Evolutionary conservation across 2,113 vertebrate species (phyloP).

Genomic region (Girardinichthys multiradiatus): DNA sequence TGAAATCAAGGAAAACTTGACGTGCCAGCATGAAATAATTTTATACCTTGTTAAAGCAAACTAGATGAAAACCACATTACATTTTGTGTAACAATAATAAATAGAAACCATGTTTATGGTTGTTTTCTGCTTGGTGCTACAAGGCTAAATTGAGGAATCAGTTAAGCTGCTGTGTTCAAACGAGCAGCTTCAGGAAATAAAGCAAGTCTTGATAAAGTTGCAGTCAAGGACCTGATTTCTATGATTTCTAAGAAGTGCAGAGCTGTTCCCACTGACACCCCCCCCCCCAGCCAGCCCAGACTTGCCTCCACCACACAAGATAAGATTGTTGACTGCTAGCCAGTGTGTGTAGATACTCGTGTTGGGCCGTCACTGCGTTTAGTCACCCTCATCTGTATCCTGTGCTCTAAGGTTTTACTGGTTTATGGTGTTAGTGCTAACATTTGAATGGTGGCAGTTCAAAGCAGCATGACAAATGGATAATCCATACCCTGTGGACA

Average conservation of each 20-base stretch:
- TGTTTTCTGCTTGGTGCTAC: not conserved
- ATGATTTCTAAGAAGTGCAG: slow-evolving; percentile 30
- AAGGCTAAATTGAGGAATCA: slow-evolving; percentile 7
- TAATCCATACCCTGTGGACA: slow-evolving; percentile 69
- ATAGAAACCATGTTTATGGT: slow-evolving; percentile 6
- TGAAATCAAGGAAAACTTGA: slow-evolving; percentile 36
- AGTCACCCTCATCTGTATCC: slow-evolving; percentile 71
- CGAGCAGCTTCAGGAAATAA: slow-evolving; percentile 14
- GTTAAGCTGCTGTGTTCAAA: slow-evolving; percentile 3
- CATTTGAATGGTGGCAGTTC: slow-evolving; percentile 75
- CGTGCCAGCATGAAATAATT: slow-evolving; percentile 4
- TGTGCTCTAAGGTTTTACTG: slow-evolving; percentile 80
- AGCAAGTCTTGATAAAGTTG: slow-evolving; percentile 43
- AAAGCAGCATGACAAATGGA: slow-evolving; percentile 77
- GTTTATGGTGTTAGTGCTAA: slow-evolving; percentile 78
- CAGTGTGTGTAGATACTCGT: slow-evolving; percentile 44
- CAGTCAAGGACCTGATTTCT: slow-evolving; percentile 34
- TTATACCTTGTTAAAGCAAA: slow-evolving; percentile 13
- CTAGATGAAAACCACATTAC: slow-evolving; percentile 12
- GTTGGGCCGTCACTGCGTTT: slow-evolving; percentile 64
- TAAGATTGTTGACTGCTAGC: slow-evolving; percentile 75
- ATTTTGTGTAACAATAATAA: slow-evolving; percentile 5
- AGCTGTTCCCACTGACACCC: slow-evolving; percentile 33
- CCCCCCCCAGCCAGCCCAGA: slow-evolving; percentile 54
- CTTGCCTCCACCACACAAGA: slow-evolving; percentile 64